A percentile compares a stretch with the other conserved stretches of the same genome.
These are phyloP conservation scores for Caenorhabditis remanei DNA, from an alignment of 1,140 invertebrate genomes.

Conservation along the genomic window DNA sequence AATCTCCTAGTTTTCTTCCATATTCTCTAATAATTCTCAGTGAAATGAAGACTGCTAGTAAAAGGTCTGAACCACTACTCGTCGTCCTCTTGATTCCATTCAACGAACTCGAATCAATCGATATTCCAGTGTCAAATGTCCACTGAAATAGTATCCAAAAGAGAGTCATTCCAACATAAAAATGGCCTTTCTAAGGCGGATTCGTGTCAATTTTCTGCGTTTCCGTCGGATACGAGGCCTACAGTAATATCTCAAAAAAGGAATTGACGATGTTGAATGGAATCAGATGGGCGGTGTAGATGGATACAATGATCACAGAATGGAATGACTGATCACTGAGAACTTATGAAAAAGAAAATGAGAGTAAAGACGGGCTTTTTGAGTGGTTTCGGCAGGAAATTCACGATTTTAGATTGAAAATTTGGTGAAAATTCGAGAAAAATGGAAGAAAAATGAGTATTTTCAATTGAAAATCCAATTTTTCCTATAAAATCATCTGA, in stretches of 20 bases:
- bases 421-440: no score
- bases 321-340: conserved; percentile 3
- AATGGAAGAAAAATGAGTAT: no score
- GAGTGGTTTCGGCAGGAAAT: no score
- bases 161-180: conserved; percentile 11
- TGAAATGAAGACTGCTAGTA: conserved; percentile 12
- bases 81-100: background rate
- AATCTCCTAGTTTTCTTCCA: no score
- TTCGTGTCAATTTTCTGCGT: conserved; percentile 26
- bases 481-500: background rate
- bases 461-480: no score
- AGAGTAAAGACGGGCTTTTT: no score
- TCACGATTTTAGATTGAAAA: no score
- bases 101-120: background rate
- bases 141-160: background rate
- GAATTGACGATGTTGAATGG: conserved; percentile 34
- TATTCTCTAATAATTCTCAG: background rate
- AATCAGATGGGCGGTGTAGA: background rate
- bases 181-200: conserved; percentile 23
- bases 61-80: background rate
- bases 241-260: background rate
- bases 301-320: conserved; percentile 17
- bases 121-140: background rate
- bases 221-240: conserved; percentile 29
- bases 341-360: background rate